A percentile compares a stretch with the other conserved stretches of the same genome.
Conservation (phyloP, 2,888 invertebrate species). For the Nomada fabriciana region DNA sequence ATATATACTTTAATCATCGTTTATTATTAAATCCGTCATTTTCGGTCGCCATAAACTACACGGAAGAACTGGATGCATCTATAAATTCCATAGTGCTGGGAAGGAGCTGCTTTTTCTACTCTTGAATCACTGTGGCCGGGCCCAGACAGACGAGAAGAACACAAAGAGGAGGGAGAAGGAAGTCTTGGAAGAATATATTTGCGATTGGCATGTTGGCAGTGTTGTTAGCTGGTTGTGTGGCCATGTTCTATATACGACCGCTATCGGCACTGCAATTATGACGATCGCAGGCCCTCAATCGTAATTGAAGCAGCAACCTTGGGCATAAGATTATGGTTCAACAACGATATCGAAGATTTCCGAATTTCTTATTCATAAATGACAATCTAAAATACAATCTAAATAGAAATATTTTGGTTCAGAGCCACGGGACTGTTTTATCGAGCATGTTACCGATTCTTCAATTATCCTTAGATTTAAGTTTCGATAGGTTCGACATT, state of each 20-base stretch:
- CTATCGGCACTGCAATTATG: conserved; percentile 97
- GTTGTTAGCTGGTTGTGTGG: conserved; percentile 99
- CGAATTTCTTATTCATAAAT: too few relatives aligned
- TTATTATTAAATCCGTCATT: neutral
- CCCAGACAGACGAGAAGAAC: neutral
- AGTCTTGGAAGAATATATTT: conserved; percentile 42
- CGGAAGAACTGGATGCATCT: neutral
- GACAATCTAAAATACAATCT: neutral
- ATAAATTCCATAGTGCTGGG: neutral
- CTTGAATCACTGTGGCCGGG: neutral
- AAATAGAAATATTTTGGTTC: neutral
- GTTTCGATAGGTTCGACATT: neutral
- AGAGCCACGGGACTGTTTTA: neutral
- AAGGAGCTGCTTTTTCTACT: conserved; percentile 7
- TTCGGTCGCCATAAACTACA: neutral
- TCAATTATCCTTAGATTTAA: neutral
- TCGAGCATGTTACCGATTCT: neutral
- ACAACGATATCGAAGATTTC: too few relatives aligned
- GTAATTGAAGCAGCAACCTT: neutral
- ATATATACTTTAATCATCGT: neutral
- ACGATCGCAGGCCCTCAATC: conserved; percentile 83
- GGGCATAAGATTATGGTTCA: neutral
- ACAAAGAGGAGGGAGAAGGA: conserved; percentile 8
- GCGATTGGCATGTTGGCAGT: conserved; percentile 95
- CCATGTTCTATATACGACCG: conserved; percentile 90